These are phyloP conservation scores for Orestias chungarensis DNA, from an alignment of 2,797 vertebrate genomes.

Conservation along the genomic window DNA sequence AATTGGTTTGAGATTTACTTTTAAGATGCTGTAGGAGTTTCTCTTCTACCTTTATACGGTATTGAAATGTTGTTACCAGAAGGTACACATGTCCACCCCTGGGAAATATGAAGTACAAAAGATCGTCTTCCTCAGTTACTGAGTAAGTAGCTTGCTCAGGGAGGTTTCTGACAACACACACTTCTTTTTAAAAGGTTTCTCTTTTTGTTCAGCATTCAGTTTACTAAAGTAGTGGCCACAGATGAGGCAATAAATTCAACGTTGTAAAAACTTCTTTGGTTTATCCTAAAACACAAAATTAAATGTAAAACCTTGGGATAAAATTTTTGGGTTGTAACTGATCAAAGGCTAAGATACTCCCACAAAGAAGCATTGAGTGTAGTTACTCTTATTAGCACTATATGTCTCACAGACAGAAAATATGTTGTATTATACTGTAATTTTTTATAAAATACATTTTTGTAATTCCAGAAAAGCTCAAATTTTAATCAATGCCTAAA, in stretches of 20 bases:
- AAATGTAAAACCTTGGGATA: background rate
- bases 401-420: background rate
- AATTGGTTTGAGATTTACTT: conserved; percentile 41
- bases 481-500: background rate
- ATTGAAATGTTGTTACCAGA: conserved; percentile 44
- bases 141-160: conserved; percentile 1
- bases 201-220: background rate
- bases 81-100: conserved; percentile 35
- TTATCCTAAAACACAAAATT: background rate
- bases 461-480: background rate
- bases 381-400: background rate
- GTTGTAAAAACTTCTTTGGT: conserved; percentile 2
- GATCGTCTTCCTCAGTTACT: conserved; percentile 33
- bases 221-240: background rate
- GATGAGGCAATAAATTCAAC: background rate
- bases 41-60: conserved; percentile 43
- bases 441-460: background rate
- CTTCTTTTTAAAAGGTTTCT: background rate
- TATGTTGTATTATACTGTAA: background rate
- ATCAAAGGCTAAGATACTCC: no score
- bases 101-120: conserved; percentile 45
- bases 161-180: conserved; percentile 27
- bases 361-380: background rate
- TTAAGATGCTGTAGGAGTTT: conserved; percentile 24
- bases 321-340: background rate